Evolutionary conservation across 1,140 invertebrate genomes (phyloP), one percentile per base, ranked within the genome.

Genomic region (Drosophila kohkoa): DNA sequence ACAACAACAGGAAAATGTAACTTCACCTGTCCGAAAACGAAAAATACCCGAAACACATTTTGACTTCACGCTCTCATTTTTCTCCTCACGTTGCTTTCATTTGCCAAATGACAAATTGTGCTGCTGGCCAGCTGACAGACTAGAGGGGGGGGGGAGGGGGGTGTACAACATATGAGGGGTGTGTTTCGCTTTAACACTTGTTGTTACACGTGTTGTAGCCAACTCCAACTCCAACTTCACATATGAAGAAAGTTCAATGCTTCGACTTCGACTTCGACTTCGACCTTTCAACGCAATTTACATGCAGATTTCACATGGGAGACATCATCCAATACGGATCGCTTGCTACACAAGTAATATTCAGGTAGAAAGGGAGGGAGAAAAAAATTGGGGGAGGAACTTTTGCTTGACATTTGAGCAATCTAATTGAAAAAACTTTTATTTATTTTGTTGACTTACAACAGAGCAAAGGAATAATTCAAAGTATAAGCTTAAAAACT

Each of bases 281-380:
- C 20, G 64, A 88, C 85, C 83, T 89, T 89, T 88, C 81, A 89
- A 70, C 83, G 77, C 83, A 78, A 88, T 89, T 83, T 82, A 67
- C 77, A 62, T 59, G 64, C 62, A 64, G 35, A 67, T 89, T 81
- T 77, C 83, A 72, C 81, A 16, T 55, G 83, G 85, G 80, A 87
- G 51, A 46, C 82, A 82, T 77, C 68, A 82, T 77, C 68, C 81
- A 67, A 64, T 58, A 69, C 38, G 62, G 71, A 78, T 77, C 68
- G 71, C n/a, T 57, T 16, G 35, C 35, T 3, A 10, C 35, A 7
- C 35, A 25, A 25, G 20, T 25, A 25, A 25, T 25, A 25, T 25
- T 58, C 13, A 3, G n/a, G 0, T 28, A 11, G 13, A 1, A 20
- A 49, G 38, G 43, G 6, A 1, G 6, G 32, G 58, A 1, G 15